Base-by-base conservation (phyloP, 2,888 invertebrate species). In the Drosophila cyrtoloma region DNA sequence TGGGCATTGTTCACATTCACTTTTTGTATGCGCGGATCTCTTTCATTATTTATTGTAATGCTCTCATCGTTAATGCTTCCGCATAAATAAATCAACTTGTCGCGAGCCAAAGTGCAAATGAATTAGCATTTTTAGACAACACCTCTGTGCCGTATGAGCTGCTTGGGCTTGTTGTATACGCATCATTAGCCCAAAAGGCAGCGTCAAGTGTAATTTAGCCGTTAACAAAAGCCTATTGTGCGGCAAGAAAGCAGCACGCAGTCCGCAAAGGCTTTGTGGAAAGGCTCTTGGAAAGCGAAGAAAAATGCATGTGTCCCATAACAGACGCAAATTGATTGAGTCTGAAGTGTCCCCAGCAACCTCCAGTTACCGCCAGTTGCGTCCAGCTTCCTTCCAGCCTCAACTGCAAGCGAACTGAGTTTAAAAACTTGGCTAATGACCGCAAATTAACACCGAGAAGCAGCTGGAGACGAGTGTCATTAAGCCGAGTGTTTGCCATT, bases 361-460 rank as follows among this genome's bases (percentile, higher is more conserved):
- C 22, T 47, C 12, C 30, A 57, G 47, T 26, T 47, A 16, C 32
- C 14, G 37, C 9, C 30, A 44, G 47, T 16, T 26, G 7, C 26
- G 47, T 47, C 47, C 47, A 32, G 32, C 53, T 44, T 42, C 56
- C 32, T 39, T n/a, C 19, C 57, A 61, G 53, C 42, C 10, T 47
- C 22, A 42, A 47, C 47, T 26, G 30, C 56, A 30, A 42, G 39
- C 30, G 60, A 63, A 44, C 73, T 65, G 56, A 57, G 87, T 63
- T 85, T 71, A 69, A 81, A 84, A 89, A 79, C 84, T 86, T 81
- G 84, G 87, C 87, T 89, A 85, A 85, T 85, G 84, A 86, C 84
- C 71, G 84, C 87, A 85, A 86, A 85, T 85, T 85, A 89, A 85
- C 84, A 86, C 84, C 74, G 84, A 71, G 70, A 66, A 75, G 82